Base-by-base conservation (phyloP, 2,797 vertebrate species). In the Prunella strophiata region DNA sequence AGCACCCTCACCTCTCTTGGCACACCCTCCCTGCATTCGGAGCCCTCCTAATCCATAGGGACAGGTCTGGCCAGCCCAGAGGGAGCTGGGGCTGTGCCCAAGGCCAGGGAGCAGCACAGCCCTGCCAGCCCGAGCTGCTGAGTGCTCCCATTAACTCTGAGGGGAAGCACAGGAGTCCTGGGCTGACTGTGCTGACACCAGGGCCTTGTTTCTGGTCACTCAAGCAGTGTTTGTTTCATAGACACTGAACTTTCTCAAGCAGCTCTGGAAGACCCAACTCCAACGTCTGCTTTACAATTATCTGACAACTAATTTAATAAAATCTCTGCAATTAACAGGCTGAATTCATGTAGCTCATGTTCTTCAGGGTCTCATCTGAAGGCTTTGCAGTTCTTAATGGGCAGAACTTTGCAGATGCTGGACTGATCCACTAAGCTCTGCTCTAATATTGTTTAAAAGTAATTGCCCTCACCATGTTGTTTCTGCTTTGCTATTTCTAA, bases 11-110 rank as follows among this genome's bases (percentile, higher is more conserved):
- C 29, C 23, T 59, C 51, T 51, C 34, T 54, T 21, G 32, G 32
- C 11, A 11, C 21, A 4, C 13, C 0, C 22, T 66, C 9, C 4
- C 32, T 58, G 74, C 10, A 1, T 70, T 76, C 2, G 11, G 32
- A 52, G 36, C 38, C 10, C 65, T 59, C 0, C 29, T 27, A 8
- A 34, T 9, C 5, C 0, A 0, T 5, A 25, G 1, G 11, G 55
- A 43, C 19, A 15, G 38, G 23, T 16, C 4, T 73, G 68, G 22
- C 32, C 32, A 40, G 58, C 10, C 40, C 30, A 6, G 11, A 29
- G 38, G 5, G 48, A 48, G 38, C 0, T 27, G 50, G 50, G 48
- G 48, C 48, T 5, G 4, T 22, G 58, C 36, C 36, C 36, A 16
- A 16, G 23, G 14, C 38, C 67, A 40, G 57, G 72, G 27, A 57